Percentiles rank a stretch among this genome's conserved stretches.
These are phyloP conservation scores for Arothron firmamentum DNA, from an alignment of 2,113 vertebrate species.

Conservation along the genomic window DNA sequence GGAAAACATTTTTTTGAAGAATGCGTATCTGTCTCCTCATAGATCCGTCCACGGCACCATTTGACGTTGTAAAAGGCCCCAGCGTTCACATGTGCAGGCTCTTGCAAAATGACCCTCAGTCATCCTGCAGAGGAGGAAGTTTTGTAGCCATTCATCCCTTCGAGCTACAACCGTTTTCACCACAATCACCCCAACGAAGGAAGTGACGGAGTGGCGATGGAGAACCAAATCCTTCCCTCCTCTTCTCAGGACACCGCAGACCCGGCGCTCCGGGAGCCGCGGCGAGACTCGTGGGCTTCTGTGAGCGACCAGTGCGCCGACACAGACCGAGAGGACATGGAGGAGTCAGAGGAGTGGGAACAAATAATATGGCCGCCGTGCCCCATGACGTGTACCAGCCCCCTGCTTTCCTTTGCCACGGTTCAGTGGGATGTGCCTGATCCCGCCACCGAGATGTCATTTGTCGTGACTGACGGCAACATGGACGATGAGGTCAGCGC, in stretches of 20 bases:
- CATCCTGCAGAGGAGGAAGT: conserved; percentile 10
- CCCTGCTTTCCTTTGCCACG: conserved; percentile 56
- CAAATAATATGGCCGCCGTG: conserved; percentile 40
- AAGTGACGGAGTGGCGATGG: conserved; percentile 50
- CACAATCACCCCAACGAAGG: background rate
- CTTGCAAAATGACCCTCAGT: conserved; percentile 26
- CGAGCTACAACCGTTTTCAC: conserved; percentile 9
- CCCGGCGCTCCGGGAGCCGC: conserved; percentile 16
- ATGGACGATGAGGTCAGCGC: conserved; percentile 4
- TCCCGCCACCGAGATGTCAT: conserved; percentile 19
- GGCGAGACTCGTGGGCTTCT: conserved; percentile 23
- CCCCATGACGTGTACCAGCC: conserved; percentile 38
- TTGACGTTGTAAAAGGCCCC: background rate
- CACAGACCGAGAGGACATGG: conserved; percentile 18
- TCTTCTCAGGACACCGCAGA: conserved; percentile 30
- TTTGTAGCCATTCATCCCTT: conserved; percentile 17
- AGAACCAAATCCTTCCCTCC: conserved; percentile 46
- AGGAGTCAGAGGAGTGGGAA: conserved; percentile 53
- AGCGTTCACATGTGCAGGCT: conserved; percentile 1
- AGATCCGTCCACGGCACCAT: conserved; percentile 22
- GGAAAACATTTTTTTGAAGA: background rate
- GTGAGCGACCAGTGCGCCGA: conserved; percentile 27
- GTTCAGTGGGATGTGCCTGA: conserved; percentile 70
- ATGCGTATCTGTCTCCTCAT: conserved; percentile 15
- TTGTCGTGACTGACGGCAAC: conserved; percentile 21